phyloP scores from a whole-genome alignment of 2,113 vertebrate genomes.

The Geococcyx californianus region DNA sequence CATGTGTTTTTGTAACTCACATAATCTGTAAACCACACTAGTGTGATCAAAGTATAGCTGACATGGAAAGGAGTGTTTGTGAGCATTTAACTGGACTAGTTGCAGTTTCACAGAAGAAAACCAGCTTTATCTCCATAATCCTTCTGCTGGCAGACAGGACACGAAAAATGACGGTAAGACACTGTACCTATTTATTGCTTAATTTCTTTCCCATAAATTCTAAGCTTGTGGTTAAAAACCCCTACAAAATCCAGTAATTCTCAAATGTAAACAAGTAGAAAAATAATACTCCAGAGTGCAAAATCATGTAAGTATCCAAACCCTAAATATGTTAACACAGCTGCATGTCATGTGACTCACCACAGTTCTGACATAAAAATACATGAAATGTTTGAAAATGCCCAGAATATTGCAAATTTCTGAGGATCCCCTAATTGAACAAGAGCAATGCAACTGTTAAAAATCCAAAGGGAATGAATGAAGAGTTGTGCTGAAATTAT shows the following conservation, averaged over 20 bases:
- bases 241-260: slow-evolving; percentile 5
- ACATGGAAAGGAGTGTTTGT: slow-evolving; percentile 10
- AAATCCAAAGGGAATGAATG: slow-evolving; percentile 4
- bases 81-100: background rate
- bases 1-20: slow-evolving; percentile 7
- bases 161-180: slow-evolving; percentile 37
- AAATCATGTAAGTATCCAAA: slow-evolving; percentile 18
- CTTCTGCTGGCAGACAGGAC: slow-evolving; percentile 38
- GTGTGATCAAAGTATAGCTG: slow-evolving; percentile 41
- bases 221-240: slow-evolving; percentile 37
- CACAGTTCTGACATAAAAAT: slow-evolving; percentile 27
- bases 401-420: slow-evolving; percentile 2
- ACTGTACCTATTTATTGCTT: slow-evolving; percentile 59
- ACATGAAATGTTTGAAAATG: slow-evolving; percentile 14
- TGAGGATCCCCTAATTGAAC: background rate
- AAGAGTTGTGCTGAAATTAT: background rate
- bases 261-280: slow-evolving; percentile 48
- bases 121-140: slow-evolving; percentile 58
- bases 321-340: slow-evolving; percentile 47
- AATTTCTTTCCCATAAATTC: slow-evolving; percentile 17
- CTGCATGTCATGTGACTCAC: slow-evolving; percentile 22
- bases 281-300: slow-evolving; percentile 27
- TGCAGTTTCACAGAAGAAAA: slow-evolving; percentile 54
- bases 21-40: slow-evolving; percentile 43
- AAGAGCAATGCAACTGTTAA: background rate